Base-by-base conservation (phyloP, 2,113 vertebrate genomes). In the Martes martes region DNA sequence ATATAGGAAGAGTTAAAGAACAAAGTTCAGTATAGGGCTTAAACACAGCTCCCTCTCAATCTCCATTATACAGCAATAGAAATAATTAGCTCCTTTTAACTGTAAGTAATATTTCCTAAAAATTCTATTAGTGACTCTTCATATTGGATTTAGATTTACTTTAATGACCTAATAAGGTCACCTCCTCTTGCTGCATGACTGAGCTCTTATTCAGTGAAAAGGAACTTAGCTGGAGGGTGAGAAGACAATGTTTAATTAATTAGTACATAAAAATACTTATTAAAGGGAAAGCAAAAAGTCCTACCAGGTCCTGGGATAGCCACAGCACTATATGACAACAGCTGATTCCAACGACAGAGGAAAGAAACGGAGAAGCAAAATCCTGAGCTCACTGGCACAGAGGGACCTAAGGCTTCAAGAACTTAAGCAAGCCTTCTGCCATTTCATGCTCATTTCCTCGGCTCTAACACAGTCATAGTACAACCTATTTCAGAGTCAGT, bases 151-250 rank as follows among this genome's bases (percentile, higher is more conserved):
- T 86, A 93, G 50, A 71, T 63, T 84, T 93, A 83, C 7, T 86
- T 86, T 88, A 65, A 82, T 80, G 19, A 96, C 31, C 63, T 67
- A 61, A n/a, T 59, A 88, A 92, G 31, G 23, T 85, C 57, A 89
- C 45, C 76, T 81, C 28, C 69, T 59, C 85, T 69, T 87, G 42
- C 10, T 93, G 18, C 15, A 59, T 91, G 83, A 91, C 19, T 93
- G 31, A 89, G n/a, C 28, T 88, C 89, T 88, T 94, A 76, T 81
- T 94, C 78, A 89, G 42, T 39, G 63, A 90, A 95, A 95, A 92
- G 55, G 69, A 76, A 94, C 15, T 91, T 13, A 69, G 81, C 80
- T 87, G 63, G 50, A 69, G 3, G 24, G 18, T 95, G 36, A 96
- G 63, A 57, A 21, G 52, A 36, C 6, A 50, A 73, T 33, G 57